Conservation (phyloP, 1,140 invertebrate species). For the Ylistrum balloti region DNA sequence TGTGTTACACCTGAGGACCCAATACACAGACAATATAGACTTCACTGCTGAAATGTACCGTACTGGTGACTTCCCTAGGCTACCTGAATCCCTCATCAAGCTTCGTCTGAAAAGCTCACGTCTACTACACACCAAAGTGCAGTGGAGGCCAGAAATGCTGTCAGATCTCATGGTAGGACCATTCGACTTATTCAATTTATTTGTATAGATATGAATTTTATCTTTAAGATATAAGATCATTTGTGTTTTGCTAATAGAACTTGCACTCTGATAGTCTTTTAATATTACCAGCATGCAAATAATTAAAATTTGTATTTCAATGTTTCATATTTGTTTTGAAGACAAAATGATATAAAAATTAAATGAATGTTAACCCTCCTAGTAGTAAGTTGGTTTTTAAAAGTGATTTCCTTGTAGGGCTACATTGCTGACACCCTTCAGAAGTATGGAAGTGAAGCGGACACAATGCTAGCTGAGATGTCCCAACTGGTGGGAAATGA, state of each 20-base stretch:
- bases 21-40: conserved; percentile 54
- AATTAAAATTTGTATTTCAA: too few relatives aligned
- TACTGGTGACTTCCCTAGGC: conserved; percentile 52
- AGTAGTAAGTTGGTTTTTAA: too few relatives aligned
- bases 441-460: conserved; percentile 54
- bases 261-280: too few relatives aligned
- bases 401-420: conserved; percentile 48
- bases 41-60: conserved; percentile 57
- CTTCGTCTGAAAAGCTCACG: conserved; percentile 52
- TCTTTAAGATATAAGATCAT: too few relatives aligned
- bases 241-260: too few relatives aligned
- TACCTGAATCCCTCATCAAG: conserved; percentile 55
- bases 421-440: conserved; percentile 51
- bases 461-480: conserved; percentile 53
- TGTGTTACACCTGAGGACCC: conserved; percentile 54
- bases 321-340: too few relatives aligned
- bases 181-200: too few relatives aligned
- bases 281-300: too few relatives aligned
- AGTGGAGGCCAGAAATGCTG: conserved; percentile 66
- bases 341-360: too few relatives aligned
- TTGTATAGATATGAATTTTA: too few relatives aligned
- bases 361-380: too few relatives aligned
- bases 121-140: conserved; percentile 61
- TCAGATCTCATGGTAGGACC: conserved; percentile 62
- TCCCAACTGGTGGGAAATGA: conserved; percentile 57